Base-by-base conservation (phyloP, 23 tunicate species). In the Styela clava region DNA sequence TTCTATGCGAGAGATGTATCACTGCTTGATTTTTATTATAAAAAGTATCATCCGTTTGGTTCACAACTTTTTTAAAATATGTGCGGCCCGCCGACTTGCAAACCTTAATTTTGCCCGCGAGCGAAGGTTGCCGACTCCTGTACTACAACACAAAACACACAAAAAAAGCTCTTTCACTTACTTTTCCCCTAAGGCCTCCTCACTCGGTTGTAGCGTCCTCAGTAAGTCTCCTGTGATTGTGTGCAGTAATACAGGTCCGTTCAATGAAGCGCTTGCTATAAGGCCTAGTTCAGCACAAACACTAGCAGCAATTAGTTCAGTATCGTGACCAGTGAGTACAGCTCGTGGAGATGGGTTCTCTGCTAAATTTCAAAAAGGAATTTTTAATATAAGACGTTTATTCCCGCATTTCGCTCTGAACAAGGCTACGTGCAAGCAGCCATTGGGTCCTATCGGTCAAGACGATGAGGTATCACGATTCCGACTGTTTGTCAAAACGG, bases 221-320 rank as follows among this genome's bases (percentile, higher is more conserved):
- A 95, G 84, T 67, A 95, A 79, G 33, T 95, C 99, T 23, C 99
- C 99, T 0, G 99, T 95, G 86, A 95, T 95, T 21, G 99, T 95
- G 83, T 95, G 99, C 31, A 95, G 83, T 21, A 95, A 89, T 23
- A 95, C 74, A 31, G 99, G 99, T 27, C 99, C 99, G 24, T 84
- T 88, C 64, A 84, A 68, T 5, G 99, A 90, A 3, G 94, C 99
- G 67, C 91, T 86, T 20, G 96, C 96, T 18, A 95, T 95, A 63
- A 95, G 65, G 30, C 99, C 99, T 31, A 95, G 56, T 70, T 95
- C 99, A 16, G 99, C 99, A 69, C 99, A 95, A 2, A 95, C 92
- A 2, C 97, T 84, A 0, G 84, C 89, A 67, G 91, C 82, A 24
- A 87, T 90, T 69, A 95, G 73, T 35, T 90, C 96, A 2, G 96